Evolutionary conservation across 2,888 invertebrate species (phyloP).

Genomic region (Periphyllus acericola): DNA sequence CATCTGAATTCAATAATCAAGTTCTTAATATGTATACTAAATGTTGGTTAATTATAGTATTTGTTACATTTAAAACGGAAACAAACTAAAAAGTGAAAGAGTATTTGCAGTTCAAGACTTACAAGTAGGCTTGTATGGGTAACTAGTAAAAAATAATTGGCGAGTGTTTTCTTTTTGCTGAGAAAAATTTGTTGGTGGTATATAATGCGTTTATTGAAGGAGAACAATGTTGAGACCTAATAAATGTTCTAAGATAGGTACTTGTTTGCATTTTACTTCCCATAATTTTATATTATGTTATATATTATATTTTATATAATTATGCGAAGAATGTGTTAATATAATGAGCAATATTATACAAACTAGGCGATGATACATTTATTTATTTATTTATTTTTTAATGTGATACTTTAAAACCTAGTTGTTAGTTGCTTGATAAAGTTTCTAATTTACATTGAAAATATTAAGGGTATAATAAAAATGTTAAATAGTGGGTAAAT

Average conservation of each 20-base stretch:
- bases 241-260: conserved; percentile 24
- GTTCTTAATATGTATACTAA: neutral
- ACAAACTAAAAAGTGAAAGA: neutral
- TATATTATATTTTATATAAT: too few relatives aligned
- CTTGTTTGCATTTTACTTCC: conserved; percentile 6
- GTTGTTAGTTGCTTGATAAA: neutral
- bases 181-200: conserved; percentile 30
- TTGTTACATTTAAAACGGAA: neutral
- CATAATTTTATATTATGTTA: neutral
- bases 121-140: neutral
- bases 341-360: conserved; percentile 34
- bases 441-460: neutral
- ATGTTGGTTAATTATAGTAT: neutral
- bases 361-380: neutral
- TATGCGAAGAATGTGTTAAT: neutral
- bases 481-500: neutral
- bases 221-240: conserved; percentile 3
- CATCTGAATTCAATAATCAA: conserved; percentile 33
- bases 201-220: conserved; percentile 12
- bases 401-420: neutral
- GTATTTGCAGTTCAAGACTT: neutral
- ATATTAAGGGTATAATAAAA: too few relatives aligned
- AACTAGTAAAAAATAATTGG: conserved; percentile 23
- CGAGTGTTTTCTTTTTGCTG: conserved; percentile 15
- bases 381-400: conserved; percentile 17